Conservation (phyloP, 1,140 invertebrate genomes). For the Drosophila subobscura region DNA sequence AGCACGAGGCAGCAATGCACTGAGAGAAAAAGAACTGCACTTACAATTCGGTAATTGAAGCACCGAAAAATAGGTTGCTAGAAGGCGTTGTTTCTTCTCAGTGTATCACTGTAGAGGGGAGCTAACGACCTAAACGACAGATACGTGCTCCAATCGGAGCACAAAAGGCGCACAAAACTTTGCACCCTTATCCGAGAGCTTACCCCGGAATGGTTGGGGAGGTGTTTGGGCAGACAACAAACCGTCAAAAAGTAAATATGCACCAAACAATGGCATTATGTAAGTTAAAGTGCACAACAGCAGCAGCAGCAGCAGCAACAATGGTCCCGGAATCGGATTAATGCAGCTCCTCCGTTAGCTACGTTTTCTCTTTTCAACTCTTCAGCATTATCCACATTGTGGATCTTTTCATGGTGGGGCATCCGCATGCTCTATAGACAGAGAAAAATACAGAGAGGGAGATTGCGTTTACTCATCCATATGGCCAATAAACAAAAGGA, state of each 20-base stretch:
- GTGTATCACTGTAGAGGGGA: background rate
- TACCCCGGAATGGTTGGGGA: background rate
- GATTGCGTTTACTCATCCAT: slow-evolving; percentile 18
- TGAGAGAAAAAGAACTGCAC: background rate
- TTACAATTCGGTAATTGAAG: too few relatives aligned
- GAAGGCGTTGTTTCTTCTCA: slow-evolving; percentile 1
- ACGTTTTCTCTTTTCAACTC: background rate
- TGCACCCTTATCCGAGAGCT: slow-evolving; percentile 27
- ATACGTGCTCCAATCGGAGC: slow-evolving; percentile 44
- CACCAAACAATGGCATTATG: slow-evolving; percentile 80
- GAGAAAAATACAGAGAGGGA: background rate
- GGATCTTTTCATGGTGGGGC: too few relatives aligned
- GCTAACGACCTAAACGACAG: slow-evolving; percentile 76
- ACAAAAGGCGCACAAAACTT: slow-evolving; percentile 49
- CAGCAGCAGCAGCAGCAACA: slow-evolving; percentile 43
- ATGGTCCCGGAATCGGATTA: slow-evolving; percentile 75
- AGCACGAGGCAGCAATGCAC: slow-evolving; percentile 22
- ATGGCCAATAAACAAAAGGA: slow-evolving; percentile 77
- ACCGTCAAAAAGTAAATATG: slow-evolving; percentile 80
- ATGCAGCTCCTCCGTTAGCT: slow-evolving; percentile 46
- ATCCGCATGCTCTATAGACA: too few relatives aligned
- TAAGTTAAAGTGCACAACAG: slow-evolving; percentile 73
- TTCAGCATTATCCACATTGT: too few relatives aligned
- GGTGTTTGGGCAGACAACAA: slow-evolving; percentile 40
- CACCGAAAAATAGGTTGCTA: background rate